Evolutionary conservation across 2,797 vertebrate genomes (phyloP).

Genomic region (Smutsia temminckii): DNA sequence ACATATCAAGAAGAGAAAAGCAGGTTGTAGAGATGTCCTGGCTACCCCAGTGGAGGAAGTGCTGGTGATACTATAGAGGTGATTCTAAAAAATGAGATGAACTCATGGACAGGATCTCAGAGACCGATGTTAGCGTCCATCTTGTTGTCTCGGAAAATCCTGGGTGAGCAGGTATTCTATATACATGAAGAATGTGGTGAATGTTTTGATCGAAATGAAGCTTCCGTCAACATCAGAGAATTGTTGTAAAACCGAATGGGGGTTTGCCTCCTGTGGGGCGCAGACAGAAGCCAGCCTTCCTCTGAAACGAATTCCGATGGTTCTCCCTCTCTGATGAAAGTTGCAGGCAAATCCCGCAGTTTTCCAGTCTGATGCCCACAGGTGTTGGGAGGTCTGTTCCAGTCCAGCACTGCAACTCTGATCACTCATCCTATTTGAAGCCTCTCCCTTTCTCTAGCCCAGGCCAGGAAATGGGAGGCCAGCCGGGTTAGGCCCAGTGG

Average conservation of each 20-base stretch:
- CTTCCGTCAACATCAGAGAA: conserved; percentile 28
- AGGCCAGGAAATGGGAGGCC: neutral
- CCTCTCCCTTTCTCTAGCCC: neutral
- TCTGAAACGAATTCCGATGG: neutral
- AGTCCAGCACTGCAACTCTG: neutral
- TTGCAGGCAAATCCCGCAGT: neutral
- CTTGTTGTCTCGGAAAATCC: conserved; percentile 81
- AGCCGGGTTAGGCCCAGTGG: neutral
- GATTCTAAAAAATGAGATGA: neutral
- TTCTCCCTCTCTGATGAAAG: neutral
- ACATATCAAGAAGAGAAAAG: neutral
- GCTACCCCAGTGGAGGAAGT: neutral
- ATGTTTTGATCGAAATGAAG: neutral
- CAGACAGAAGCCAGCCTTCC: neutral
- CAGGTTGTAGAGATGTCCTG: neutral
- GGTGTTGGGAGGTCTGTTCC: neutral
- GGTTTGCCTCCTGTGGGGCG: neutral
- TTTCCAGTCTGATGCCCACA: neutral
- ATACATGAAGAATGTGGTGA: neutral
- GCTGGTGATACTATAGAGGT: neutral
- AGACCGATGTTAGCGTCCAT: neutral
- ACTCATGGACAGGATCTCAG: neutral
- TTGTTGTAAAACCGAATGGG: neutral
- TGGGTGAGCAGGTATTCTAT: conserved; percentile 86
- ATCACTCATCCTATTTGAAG: neutral